These are phyloP conservation scores for Mellilla xanthometata DNA, from an alignment of 2,888 invertebrate species.

Conservation along the genomic window DNA sequence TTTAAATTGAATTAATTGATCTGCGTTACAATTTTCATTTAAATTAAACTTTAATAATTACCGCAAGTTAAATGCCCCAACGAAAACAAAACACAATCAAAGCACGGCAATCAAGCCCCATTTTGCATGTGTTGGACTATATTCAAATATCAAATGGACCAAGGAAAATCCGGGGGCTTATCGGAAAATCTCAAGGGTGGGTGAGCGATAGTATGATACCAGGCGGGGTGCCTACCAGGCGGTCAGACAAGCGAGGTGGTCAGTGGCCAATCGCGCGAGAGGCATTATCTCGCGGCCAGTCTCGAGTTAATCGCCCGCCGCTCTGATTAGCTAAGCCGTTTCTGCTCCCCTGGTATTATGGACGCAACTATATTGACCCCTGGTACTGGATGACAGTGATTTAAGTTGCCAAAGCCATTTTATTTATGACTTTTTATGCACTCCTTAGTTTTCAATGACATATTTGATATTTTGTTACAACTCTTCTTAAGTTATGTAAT, in stretches of 20 bases:
- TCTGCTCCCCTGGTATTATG: conserved; percentile 74
- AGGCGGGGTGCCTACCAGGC: conserved; percentile 49
- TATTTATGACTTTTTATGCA: no score
- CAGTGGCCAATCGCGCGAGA: conserved; percentile 77
- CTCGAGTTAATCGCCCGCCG: conserved; percentile 70
- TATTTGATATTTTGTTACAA: no score
- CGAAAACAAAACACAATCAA: conserved; percentile 15
- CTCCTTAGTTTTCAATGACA: no score
- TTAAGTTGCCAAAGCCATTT: neutral
- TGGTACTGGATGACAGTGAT: conserved; percentile 19
- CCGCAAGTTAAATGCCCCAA: neutral
- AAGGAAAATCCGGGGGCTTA: conserved; percentile 49
- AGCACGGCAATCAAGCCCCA: conserved; percentile 23
- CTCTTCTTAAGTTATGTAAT: no score
- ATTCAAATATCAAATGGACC: conserved; percentile 47
- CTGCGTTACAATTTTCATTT: no score
- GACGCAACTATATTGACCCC: conserved; percentile 62
- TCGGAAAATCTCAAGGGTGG: conserved; percentile 52
- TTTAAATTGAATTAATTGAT: no score
- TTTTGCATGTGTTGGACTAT: conserved; percentile 27
- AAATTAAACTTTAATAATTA: no score
- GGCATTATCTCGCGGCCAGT: conserved; percentile 68
- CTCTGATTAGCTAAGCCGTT: conserved; percentile 75
- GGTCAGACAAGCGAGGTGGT: conserved; percentile 64
- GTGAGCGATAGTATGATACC: conserved; percentile 29